Base-by-base conservation (phyloP, 1,140 invertebrate genomes). In the Microvelia longipes region DNA sequence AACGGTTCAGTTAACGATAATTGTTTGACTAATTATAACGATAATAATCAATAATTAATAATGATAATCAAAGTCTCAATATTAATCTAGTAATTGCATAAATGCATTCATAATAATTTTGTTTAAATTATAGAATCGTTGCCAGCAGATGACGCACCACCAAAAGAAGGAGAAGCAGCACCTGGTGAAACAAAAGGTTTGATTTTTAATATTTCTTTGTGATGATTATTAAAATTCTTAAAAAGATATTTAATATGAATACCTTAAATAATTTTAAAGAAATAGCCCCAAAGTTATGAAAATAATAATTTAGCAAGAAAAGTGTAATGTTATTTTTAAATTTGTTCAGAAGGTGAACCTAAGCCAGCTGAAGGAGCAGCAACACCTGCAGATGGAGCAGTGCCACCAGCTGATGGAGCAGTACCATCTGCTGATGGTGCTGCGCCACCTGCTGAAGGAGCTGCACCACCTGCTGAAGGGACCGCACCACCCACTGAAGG, bases 131-230 rank as follows among this genome's bases (percentile, higher is more conserved):
- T 19, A 26, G 68, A 62, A 11, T 66, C 66, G 26, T 61, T 67
- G n/a, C 72, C 80, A 24, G 77, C 77, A 1, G 79, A 77, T 62
- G 78, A 75, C 14, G 77, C 73, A 62, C 71, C 73, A 62, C 71
- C 80, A 69, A 74, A 79, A 13, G 73, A 79, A 29, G 79, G 77
- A 71, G 77, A 80, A 19, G 78, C 81, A 69, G 71, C 78, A 66
- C 78, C 77, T 68, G 78, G 76, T 71, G 80, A 81, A 75, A 79
- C 78, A 2, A 78, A 77, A 68, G 80, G 74, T 69, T 5, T 13
- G 19, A 60, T 11, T 28, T 14, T 66, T 28, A 14, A 66, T 27
- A 28, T 66, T n/a, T 64, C 26, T n/a, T 13, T 5, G 24, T 5
- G 62, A 13, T 5, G 2, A 64, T n/a, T n/a, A n/a, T n/a, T n/a